phyloP scores from a whole-genome alignment of 2,888 invertebrate genomes.

The Criorhina ranunculi region DNA sequence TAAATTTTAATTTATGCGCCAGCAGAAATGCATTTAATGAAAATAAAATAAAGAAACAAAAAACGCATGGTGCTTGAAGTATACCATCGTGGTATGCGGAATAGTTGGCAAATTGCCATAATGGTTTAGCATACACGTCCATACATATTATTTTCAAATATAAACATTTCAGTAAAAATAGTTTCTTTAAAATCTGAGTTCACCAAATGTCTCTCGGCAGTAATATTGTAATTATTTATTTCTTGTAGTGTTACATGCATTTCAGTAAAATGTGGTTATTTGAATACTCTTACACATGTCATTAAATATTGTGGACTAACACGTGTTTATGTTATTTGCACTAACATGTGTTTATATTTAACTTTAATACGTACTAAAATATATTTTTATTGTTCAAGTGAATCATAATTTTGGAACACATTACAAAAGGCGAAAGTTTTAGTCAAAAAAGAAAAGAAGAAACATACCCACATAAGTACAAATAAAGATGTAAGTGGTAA shows the following conservation, averaged over 20 bases:
- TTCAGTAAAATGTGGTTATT: background rate
- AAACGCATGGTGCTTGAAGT: conserved; percentile 11
- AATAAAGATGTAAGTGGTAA: no score
- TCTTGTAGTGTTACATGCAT: background rate
- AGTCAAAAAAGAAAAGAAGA: no score
- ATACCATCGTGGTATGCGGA: conserved; percentile 8
- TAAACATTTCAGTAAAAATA: conserved; percentile 24
- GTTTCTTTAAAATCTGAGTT: background rate
- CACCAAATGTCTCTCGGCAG: background rate
- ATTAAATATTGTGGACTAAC: background rate
- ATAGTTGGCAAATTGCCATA: conserved; percentile 25
- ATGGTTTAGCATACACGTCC: background rate
- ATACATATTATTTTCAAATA: conserved; percentile 5
- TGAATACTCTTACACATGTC: conserved; percentile 3
- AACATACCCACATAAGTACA: no score
- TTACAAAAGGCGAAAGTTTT: background rate
- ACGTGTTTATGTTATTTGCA: background rate
- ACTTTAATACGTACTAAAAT: background rate
- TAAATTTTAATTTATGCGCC: conserved; percentile 8
- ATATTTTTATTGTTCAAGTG: background rate
- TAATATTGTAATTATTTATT: background rate
- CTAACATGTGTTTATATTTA: background rate
- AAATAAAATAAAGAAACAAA: background rate
- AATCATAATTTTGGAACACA: background rate
- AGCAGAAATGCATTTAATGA: conserved; percentile 2